phyloP scores from a whole-genome alignment of 2,888 invertebrate species.

The Mantis religiosa region DNA sequence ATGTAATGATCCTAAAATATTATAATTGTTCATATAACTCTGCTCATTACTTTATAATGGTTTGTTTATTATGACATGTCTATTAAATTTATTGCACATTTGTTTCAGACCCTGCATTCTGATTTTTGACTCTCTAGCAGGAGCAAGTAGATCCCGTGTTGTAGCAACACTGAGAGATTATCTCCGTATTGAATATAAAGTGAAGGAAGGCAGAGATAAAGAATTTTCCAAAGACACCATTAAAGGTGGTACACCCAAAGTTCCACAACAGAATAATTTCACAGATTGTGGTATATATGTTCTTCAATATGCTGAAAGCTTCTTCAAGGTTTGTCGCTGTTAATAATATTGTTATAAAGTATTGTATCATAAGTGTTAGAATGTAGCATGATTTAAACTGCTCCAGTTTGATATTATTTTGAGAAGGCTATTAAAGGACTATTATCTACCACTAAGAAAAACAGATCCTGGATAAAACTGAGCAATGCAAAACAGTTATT shows the following conservation, averaged over 20 bases:
- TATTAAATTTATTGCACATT: constrained; percentile 30
- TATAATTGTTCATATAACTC: too few relatives aligned
- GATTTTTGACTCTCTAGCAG: constrained; percentile 89
- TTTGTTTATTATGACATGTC: too few relatives aligned
- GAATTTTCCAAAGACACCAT: constrained; percentile 78
- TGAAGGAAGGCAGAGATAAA: constrained; percentile 63
- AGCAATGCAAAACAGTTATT: too few relatives aligned
- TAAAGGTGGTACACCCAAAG: constrained; percentile 81
- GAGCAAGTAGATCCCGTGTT: constrained; percentile 73
- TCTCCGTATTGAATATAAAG: constrained; percentile 78
- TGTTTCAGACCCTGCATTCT: constrained; percentile 82
- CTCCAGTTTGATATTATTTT: background rate
- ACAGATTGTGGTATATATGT: constrained; percentile 95
- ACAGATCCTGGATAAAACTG: too few relatives aligned
- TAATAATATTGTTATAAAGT: constrained; percentile 28
- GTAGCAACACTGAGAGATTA: constrained; percentile 89
- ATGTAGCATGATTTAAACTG: background rate
- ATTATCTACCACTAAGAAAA: too few relatives aligned
- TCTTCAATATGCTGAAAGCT: constrained; percentile 93
- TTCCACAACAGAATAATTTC: constrained; percentile 96
- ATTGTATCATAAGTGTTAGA: too few relatives aligned
- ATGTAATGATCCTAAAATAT: too few relatives aligned
- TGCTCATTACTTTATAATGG: too few relatives aligned
- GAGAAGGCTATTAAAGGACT: too few relatives aligned
- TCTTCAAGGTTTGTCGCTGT: constrained; percentile 66